These are phyloP conservation scores for Mastigias papua DNA, from an alignment of 30 jellyfish, hydroid and myxozoan genomes.

Conservation along the genomic window DNA sequence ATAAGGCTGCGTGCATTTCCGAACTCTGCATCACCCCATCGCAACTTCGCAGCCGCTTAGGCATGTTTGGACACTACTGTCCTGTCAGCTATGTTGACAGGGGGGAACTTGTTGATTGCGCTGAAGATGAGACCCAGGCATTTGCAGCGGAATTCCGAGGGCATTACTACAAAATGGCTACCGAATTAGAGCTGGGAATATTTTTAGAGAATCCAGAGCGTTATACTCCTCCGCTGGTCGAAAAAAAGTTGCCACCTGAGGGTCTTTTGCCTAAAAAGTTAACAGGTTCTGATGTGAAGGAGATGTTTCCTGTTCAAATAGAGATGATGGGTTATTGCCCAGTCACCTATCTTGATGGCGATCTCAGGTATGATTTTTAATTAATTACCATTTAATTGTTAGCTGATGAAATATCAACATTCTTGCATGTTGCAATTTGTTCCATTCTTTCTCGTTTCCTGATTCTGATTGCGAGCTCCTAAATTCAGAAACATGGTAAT, in stretches of 20 bases:
- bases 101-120: conserved; percentile 90
- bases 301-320: conserved; percentile 77
- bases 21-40: conserved; percentile 90
- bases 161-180: conserved; percentile 83
- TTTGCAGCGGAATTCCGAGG: conserved; percentile 94
- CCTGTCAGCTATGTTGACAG: conserved; percentile 89
- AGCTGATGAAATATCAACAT: too few relatives aligned
- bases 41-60: conserved; percentile 81
- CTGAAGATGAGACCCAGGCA: conserved; percentile 49
- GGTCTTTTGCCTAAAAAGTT: conserved; percentile 79
- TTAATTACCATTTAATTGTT: not conserved
- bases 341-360: conserved; percentile 93
- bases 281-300: conserved; percentile 72
- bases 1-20: conserved; percentile 83
- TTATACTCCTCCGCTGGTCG: conserved; percentile 90
- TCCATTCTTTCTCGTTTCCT: too few relatives aligned
- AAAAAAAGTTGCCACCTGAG: conserved; percentile 61
- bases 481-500: too few relatives aligned
- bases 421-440: too few relatives aligned
- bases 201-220: conserved; percentile 85
- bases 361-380: conserved; percentile 70
- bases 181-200: conserved; percentile 66
- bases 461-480: too few relatives aligned
- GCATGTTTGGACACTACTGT: conserved; percentile 89
- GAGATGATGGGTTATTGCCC: conserved; percentile 96